Conservation (phyloP, 2,113 vertebrate species). For the Alaudala cheleensis region DNA sequence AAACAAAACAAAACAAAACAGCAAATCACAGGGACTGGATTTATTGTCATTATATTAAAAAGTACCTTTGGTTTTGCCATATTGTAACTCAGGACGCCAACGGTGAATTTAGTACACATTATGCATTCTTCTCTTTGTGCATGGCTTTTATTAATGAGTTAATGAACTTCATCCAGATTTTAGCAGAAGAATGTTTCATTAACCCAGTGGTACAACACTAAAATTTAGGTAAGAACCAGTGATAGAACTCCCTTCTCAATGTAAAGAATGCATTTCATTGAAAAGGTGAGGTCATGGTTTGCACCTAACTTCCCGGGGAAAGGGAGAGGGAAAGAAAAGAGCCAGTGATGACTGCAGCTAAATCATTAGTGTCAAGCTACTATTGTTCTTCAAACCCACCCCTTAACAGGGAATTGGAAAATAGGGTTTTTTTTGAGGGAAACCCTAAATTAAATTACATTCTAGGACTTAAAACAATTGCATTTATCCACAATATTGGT, state of each 20-base stretch:
- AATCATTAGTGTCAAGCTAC: not conserved
- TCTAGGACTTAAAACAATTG: not conserved
- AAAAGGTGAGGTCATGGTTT: not conserved
- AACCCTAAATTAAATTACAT: not conserved
- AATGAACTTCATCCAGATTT: not conserved
- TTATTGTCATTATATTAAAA: not conserved
- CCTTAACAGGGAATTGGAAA: not conserved
- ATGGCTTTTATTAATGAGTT: not conserved
- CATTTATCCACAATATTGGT: not conserved
- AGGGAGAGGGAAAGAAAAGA: not conserved
- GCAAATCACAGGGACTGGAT: not conserved
- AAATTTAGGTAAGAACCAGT: not conserved
- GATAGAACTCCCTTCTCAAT: not conserved
- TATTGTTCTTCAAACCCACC: not conserved
- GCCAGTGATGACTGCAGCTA: not conserved
- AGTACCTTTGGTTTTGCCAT: not conserved
- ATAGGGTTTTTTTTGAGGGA: not conserved
- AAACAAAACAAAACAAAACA: not conserved
- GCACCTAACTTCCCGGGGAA: not conserved
- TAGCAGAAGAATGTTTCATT: not conserved
- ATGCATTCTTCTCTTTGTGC: not conserved
- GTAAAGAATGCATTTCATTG: not conserved
- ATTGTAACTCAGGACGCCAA: not conserved
- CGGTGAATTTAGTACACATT: not conserved
- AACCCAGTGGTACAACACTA: not conserved